Evolutionary conservation across 2,888 invertebrate genomes (phyloP).

Genomic region (Plagodis pulveraria): DNA sequence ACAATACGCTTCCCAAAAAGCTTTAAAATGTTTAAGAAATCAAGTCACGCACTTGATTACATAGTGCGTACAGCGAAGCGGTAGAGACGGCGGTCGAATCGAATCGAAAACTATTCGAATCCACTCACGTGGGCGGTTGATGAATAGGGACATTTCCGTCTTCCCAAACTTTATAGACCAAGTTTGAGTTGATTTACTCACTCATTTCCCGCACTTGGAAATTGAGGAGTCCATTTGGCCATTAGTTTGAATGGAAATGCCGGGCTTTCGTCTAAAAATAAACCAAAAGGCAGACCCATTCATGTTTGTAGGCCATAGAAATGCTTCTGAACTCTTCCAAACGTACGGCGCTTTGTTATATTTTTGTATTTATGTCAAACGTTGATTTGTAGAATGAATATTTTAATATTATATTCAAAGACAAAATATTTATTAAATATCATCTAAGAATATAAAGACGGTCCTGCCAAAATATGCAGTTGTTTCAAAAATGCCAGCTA

Average conservation of each 20-base stretch:
- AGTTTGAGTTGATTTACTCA: conserved; percentile 37
- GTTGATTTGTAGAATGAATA: no score
- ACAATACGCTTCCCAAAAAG: not conserved
- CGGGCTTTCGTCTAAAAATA: conserved; percentile 16
- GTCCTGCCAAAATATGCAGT: no score
- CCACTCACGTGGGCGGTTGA: conserved; percentile 39
- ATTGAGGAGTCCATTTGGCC: conserved; percentile 33
- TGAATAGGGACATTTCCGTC: conserved; percentile 38
- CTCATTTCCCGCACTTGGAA: conserved; percentile 34
- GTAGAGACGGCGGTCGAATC: conserved; percentile 22
- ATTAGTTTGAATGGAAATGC: conserved; percentile 23
- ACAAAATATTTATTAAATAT: no score
- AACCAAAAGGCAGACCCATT: not conserved
- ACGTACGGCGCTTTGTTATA: no score
- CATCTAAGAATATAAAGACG: no score
- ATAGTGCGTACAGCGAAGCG: conserved; percentile 10
- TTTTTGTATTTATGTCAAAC: no score
- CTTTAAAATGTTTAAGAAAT: not conserved
- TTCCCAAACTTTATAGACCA: conserved; percentile 23
- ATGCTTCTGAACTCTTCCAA: no score
- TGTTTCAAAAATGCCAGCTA: no score
- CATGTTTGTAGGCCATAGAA: no score
- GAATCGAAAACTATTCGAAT: conserved; percentile 40
- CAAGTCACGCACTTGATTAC: conserved; percentile 20
- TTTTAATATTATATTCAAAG: no score